A percentile compares a stretch with the other conserved stretches of the same genome.
These are phyloP conservation scores for Aphis craccivora DNA, from an alignment of 1,140 invertebrate genomes.

Conservation along the genomic window DNA sequence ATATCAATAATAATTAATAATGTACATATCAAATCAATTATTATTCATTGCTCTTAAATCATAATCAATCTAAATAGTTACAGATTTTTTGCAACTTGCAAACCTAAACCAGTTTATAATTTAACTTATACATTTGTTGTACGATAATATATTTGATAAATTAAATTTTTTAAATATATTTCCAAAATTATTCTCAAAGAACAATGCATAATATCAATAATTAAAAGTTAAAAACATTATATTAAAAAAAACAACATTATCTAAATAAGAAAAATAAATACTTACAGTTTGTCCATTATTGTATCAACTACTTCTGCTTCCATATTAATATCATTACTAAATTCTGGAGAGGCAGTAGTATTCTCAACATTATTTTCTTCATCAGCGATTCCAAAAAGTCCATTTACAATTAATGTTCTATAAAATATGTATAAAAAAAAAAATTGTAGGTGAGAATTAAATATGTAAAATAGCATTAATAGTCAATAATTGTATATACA, in stretches of 20 bases:
- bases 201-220: neutral
- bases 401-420: slow-evolving; percentile 12
- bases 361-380: neutral
- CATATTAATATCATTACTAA: neutral
- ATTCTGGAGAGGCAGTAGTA: neutral
- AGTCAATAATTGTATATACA: neutral
- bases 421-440: neutral
- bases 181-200: neutral
- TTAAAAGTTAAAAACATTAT: no score
- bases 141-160: neutral
- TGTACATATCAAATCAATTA: neutral
- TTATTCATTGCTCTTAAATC: neutral
- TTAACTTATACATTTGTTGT: neutral
- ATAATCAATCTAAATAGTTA: neutral
- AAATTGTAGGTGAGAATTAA: neutral
- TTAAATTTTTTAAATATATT: neutral
- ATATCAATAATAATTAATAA: neutral
- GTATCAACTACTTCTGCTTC: neutral
- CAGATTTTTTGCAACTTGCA: neutral
- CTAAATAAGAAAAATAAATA: neutral
- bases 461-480: neutral
- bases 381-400: neutral
- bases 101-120: neutral
- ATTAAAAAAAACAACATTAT: neutral
- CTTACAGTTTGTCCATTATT: neutral